These are phyloP conservation scores for Drosophila algonquin DNA, from an alignment of 2,888 invertebrate genomes.

Conservation along the genomic window DNA sequence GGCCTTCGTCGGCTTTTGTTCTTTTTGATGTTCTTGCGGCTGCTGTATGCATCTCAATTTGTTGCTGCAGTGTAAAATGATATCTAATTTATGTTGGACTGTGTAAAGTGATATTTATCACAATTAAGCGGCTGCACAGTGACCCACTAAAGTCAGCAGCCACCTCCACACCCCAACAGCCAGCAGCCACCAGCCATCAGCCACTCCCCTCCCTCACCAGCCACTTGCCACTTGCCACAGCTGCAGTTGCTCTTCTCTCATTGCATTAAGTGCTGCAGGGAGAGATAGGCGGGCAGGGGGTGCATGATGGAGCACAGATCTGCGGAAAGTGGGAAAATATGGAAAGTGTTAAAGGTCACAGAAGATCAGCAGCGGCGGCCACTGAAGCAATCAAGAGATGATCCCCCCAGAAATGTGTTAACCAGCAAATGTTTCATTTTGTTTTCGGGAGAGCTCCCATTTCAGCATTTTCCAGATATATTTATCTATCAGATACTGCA, in stretches of 20 bases:
- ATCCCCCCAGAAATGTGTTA: constrained; percentile 16
- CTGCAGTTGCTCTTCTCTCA: constrained; percentile 38
- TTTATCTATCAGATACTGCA: constrained; percentile 7
- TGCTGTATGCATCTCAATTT: constrained; percentile 24
- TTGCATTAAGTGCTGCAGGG: constrained; percentile 59
- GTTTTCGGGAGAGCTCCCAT: not conserved
- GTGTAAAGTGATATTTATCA: constrained; percentile 66
- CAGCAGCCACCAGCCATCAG: constrained; percentile 6
- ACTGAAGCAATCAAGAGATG: not conserved
- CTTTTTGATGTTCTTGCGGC: constrained; percentile 20
- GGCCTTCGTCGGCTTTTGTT: constrained; percentile 22
- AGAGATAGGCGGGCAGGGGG: constrained; percentile 30
- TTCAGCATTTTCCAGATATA: not conserved
- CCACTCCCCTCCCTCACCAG: too few relatives aligned
- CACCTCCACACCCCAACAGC: constrained; percentile 14
- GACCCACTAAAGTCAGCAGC: constrained; percentile 60
- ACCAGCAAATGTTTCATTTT: constrained; percentile 31
- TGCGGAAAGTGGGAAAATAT: too few relatives aligned
- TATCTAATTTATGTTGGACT: constrained; percentile 44
- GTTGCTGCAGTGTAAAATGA: constrained; percentile 45
- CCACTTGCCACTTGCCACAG: constrained; percentile 27
- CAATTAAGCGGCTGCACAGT: constrained; percentile 66
- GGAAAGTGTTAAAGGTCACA: constrained; percentile 58
- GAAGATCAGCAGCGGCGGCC: constrained; percentile 10
- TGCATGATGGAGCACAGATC: not conserved